Percentiles rank a stretch among this genome's conserved stretches.
These are phyloP conservation scores for Scaptomyza polygonia DNA, from an alignment of 2,888 invertebrate genomes.

Conservation along the genomic window DNA sequence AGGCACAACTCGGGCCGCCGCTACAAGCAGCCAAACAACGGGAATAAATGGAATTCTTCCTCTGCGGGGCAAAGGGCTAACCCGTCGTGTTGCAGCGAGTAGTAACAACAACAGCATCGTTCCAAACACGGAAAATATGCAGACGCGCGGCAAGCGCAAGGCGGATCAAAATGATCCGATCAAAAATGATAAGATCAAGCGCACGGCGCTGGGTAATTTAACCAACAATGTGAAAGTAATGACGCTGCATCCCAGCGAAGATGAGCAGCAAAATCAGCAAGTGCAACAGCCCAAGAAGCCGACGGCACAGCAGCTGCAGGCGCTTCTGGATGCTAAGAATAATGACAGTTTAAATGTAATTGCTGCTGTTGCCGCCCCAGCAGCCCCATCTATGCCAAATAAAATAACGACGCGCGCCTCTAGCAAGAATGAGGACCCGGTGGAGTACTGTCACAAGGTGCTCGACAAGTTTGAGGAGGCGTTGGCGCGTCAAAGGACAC, in stretches of 20 bases:
- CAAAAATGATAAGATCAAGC: conserved; percentile 90
- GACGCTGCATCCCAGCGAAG: conserved; percentile 72
- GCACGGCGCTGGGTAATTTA: conserved; percentile 94
- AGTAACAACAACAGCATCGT: conserved; percentile 66
- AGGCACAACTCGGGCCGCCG: conserved; percentile 72
- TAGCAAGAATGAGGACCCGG: conserved; percentile 59
- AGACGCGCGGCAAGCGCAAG: conserved; percentile 89
- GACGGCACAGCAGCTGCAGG: conserved; percentile 71
- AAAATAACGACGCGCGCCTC: conserved; percentile 79
- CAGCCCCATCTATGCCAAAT: conserved; percentile 25
- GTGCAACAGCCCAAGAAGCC: conserved; percentile 52
- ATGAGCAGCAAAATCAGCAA: conserved; percentile 77
- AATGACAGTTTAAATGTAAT: conserved; percentile 55
- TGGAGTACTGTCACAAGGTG: conserved; percentile 63
- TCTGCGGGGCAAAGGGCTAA: conserved; percentile 75
- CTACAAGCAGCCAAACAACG: conserved; percentile 45
- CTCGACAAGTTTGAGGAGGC: conserved; percentile 58
- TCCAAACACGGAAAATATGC: conserved; percentile 78
- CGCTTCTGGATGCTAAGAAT: conserved; percentile 68
- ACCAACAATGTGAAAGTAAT: conserved; percentile 86
- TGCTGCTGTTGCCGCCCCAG: conserved; percentile 17
- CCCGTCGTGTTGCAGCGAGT: conserved; percentile 55
- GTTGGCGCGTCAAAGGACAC: conserved; percentile 42
- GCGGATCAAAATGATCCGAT: conserved; percentile 91
- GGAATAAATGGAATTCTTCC: conserved; percentile 68